Conservation (phyloP, 64 coral and sea anemone genomes). For the Porites lutea region DNA sequence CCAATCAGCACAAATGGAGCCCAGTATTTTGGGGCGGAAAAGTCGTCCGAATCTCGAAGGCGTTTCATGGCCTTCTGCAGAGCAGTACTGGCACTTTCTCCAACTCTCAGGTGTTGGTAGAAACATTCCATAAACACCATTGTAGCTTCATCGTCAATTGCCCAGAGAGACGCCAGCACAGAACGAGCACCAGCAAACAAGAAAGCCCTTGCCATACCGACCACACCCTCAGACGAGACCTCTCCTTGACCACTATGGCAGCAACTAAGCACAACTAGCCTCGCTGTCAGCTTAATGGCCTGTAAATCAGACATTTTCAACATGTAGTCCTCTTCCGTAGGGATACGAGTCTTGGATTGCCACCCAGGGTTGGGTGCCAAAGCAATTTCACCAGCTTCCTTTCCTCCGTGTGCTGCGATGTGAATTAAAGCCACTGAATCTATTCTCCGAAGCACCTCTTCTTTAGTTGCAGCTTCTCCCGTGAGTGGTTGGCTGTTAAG, state of each 20-base stretch:
- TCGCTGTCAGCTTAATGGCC: not conserved
- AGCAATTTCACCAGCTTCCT: not conserved
- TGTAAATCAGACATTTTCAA: conserved; percentile 42
- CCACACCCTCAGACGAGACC: not conserved
- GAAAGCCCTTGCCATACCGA: conserved; percentile 9
- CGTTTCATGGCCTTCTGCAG: not conserved
- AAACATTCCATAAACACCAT: not conserved
- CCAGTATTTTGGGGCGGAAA: conserved; percentile 9
- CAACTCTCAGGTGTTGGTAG: not conserved
- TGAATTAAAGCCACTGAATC: not conserved
- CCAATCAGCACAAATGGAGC: conserved; percentile 24
- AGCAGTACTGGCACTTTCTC: not conserved
- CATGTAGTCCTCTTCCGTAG: conserved; percentile 38
- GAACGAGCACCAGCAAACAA: conserved; percentile 19
- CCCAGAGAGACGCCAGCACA: conserved; percentile 38
- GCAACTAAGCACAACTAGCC: conserved; percentile 49
- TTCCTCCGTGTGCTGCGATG: conserved; percentile 11
- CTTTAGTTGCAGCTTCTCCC: conserved; percentile 4
- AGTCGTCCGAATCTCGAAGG: not conserved
- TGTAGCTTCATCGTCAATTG: conserved; percentile 1
- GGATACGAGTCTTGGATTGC: not conserved
- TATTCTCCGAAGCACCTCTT: not conserved
- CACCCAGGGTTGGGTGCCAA: not conserved
- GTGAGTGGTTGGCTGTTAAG: too few relatives aligned
- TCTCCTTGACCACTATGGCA: conserved; percentile 47